Evolutionary conservation across 2,888 invertebrate species (phyloP).

Genomic region (Pyrgus malvae): DNA sequence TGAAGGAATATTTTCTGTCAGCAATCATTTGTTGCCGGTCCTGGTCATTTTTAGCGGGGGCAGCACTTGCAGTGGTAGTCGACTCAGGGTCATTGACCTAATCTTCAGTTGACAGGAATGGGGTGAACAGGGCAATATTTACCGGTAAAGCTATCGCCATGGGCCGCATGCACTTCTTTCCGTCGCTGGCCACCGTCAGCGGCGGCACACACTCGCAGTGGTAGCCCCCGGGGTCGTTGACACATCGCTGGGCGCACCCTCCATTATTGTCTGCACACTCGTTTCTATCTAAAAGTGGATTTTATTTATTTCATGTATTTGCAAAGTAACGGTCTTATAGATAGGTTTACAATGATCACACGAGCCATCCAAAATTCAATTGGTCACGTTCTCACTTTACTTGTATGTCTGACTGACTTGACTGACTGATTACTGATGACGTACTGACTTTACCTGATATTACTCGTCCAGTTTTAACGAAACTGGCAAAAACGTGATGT

Average conservation of each 20-base stretch:
- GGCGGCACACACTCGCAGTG: slow-evolving; percentile 83
- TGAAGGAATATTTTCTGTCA: slow-evolving; percentile 45
- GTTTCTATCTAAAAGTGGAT: slow-evolving; percentile 69
- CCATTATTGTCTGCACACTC: slow-evolving; percentile 82
- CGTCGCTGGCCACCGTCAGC: slow-evolving; percentile 77
- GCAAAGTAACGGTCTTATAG: not conserved
- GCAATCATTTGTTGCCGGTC: slow-evolving; percentile 80
- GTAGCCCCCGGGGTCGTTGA: slow-evolving; percentile 82
- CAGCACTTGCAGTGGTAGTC: too few species aligned
- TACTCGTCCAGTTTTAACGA: too few species aligned
- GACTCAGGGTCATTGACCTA: too few species aligned
- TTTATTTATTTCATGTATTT: not conserved
- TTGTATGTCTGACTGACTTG: too few species aligned
- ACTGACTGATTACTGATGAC: too few species aligned
- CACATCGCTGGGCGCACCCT: slow-evolving; percentile 84
- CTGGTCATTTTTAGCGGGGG: slow-evolving; percentile 77
- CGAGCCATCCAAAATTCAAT: too few species aligned
- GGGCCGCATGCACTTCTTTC: slow-evolving; percentile 78
- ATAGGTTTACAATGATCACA: too few species aligned
- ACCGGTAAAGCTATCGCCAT: slow-evolving; percentile 56
- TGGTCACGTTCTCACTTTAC: too few species aligned
- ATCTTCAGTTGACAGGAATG: too few species aligned
- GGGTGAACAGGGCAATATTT: not conserved
- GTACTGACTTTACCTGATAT: too few species aligned
- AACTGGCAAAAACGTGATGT: too few species aligned